These are phyloP conservation scores for Gallinago media DNA, from an alignment of 2,113 vertebrate species.

Conservation along the genomic window DNA sequence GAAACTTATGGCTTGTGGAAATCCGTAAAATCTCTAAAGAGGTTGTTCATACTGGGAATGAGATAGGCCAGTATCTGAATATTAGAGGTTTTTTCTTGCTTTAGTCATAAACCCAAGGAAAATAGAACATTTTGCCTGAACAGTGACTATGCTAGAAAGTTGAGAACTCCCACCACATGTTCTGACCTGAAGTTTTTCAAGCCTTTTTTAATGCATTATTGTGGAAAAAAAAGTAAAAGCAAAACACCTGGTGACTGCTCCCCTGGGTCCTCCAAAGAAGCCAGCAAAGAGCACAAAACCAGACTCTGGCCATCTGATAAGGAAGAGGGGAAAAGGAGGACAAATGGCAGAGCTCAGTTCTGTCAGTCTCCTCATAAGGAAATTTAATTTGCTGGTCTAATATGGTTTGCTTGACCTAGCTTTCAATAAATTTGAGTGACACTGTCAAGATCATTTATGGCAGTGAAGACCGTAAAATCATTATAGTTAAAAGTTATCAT, in stretches of 20 bases:
- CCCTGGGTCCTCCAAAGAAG: not conserved
- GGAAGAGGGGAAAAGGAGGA: not conserved
- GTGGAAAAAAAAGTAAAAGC: not conserved
- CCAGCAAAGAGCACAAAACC: not conserved
- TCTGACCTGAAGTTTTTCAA: not conserved
- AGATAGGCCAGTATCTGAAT: not conserved
- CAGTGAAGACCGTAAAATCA: not conserved
- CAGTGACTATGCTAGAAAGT: not conserved
- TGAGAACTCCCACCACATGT: not conserved
- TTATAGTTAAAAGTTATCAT: not conserved
- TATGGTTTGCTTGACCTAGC: not conserved
- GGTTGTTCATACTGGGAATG: not conserved
- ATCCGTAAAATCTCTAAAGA: not conserved
- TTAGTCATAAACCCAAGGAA: not conserved
- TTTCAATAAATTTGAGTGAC: not conserved
- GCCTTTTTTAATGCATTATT: not conserved
- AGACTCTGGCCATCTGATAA: not conserved
- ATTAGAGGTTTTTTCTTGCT: not conserved
- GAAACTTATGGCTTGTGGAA: accelerated
- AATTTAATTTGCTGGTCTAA: slow-evolving; percentile 8
- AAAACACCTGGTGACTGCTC: accelerated
- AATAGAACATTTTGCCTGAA: not conserved
- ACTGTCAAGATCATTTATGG: not conserved
- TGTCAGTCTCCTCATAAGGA: not conserved
- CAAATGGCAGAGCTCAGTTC: not conserved